phyloP scores from a whole-genome alignment of 2,113 vertebrate species.

The Chloropsis hardwickii region DNA sequence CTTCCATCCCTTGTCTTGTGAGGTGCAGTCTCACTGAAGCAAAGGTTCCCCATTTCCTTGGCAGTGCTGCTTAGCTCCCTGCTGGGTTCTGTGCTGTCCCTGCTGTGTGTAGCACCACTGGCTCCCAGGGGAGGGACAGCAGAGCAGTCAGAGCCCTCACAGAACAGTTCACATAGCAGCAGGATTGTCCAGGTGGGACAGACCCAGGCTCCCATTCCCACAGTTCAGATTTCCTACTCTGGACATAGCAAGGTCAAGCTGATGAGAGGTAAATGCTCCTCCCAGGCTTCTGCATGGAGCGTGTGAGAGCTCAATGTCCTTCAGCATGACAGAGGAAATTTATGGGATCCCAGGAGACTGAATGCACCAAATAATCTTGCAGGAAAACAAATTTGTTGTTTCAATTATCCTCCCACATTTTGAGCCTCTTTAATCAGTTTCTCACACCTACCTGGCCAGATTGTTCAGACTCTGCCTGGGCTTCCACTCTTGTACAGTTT shows the following conservation, averaged over 20 bases:
- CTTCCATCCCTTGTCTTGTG: background rate
- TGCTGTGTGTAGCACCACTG: rapidly evolving
- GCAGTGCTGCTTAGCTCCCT: rapidly evolving
- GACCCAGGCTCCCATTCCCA: background rate
- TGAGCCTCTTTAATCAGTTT: background rate
- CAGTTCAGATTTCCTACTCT: background rate
- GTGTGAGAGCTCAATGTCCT: background rate
- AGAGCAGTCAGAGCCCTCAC: background rate
- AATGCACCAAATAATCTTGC: background rate
- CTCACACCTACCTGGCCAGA: background rate
- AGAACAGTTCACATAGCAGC: too few relatives aligned
- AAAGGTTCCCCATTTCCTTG: background rate
- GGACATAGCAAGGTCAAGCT: background rate
- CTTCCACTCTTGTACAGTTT: background rate
- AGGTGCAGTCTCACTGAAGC: background rate
- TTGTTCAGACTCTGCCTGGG: background rate
- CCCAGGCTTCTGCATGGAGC: background rate
- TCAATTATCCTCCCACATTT: background rate
- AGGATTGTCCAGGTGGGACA: background rate
- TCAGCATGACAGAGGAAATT: background rate
- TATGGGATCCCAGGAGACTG: background rate
- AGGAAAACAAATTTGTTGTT: background rate
- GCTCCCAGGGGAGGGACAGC: background rate
- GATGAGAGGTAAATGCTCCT: background rate
- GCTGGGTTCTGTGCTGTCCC: background rate